Conservation (phyloP, 1,140 invertebrate genomes). For the Dendroctonus ponderosae region DNA sequence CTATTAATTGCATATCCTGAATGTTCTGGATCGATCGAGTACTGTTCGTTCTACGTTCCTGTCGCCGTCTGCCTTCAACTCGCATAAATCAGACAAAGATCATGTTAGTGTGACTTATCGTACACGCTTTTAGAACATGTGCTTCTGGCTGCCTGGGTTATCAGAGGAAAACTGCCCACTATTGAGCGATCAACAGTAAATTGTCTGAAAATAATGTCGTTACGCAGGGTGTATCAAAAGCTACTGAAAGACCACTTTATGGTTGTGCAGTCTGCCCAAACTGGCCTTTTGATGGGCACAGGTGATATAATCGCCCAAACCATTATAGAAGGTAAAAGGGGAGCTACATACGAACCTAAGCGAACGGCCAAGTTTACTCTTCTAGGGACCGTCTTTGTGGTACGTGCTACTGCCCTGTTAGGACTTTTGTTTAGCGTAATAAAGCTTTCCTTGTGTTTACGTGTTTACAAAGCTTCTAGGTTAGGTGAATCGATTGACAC, state of each 20-base stretch:
- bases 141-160: background rate
- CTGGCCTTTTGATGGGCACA: constrained; percentile 53
- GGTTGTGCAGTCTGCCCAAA: constrained; percentile 55
- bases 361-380: constrained; percentile 54
- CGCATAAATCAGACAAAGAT: background rate
- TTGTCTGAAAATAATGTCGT: constrained; percentile 10
- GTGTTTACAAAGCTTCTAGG: background rate
- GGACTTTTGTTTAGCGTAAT: background rate
- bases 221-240: constrained; percentile 47
- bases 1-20: too few relatives aligned
- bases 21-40: too few relatives aligned
- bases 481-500: background rate
- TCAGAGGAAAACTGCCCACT: background rate
- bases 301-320: constrained; percentile 56
- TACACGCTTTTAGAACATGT: background rate
- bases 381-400: constrained; percentile 54
- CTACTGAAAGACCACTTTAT: constrained; percentile 49
- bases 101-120: background rate
- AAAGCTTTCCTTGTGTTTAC: background rate
- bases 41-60: background rate
- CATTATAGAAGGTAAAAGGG: constrained; percentile 52
- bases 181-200: background rate
- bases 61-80: background rate
- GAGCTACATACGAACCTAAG: constrained; percentile 45
- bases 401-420: constrained; percentile 44